A percentile compares a stretch with the other conserved stretches of the same genome.
These are phyloP conservation scores for Hipparchia sbordonii DNA, from an alignment of 2,888 invertebrate genomes.

Conservation along the genomic window DNA sequence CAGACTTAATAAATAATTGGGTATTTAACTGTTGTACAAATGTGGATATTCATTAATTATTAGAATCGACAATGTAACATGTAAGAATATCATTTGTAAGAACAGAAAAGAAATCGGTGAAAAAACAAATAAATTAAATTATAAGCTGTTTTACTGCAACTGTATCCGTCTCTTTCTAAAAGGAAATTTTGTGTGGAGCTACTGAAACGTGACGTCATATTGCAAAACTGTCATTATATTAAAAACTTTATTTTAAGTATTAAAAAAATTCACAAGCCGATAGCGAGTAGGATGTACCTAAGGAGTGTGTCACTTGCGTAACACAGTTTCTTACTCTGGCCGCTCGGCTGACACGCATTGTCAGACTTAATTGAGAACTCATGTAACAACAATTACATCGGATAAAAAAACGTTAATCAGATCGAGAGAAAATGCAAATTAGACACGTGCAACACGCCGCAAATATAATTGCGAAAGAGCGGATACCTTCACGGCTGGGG, in stretches of 20 bases:
- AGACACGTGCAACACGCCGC: slow-evolving; percentile 21
- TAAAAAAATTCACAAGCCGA: neutral
- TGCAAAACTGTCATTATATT: too few relatives aligned
- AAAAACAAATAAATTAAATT: too few relatives aligned
- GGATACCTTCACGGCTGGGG: slow-evolving; percentile 24
- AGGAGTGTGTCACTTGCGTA: slow-evolving; percentile 21
- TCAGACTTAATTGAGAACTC: slow-evolving; percentile 33
- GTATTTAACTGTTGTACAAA: too few relatives aligned
- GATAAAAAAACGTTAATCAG: slow-evolving; percentile 28
- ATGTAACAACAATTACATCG: slow-evolving; percentile 31
- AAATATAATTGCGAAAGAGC: slow-evolving; percentile 27
- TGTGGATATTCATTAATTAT: too few relatives aligned
- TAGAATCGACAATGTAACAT: too few relatives aligned
- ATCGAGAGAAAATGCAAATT: slow-evolving; percentile 34
- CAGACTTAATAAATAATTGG: slow-evolving; percentile 17
- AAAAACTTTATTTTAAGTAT: neutral
- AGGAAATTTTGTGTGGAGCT: too few relatives aligned
- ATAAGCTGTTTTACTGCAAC: too few relatives aligned
- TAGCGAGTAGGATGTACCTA: neutral
- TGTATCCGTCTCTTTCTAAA: too few relatives aligned
- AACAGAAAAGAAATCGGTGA: too few relatives aligned
- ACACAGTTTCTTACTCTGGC: slow-evolving; percentile 22
- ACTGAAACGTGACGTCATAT: too few relatives aligned
- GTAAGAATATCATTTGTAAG: too few relatives aligned
- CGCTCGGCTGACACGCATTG: slow-evolving; percentile 28